A percentile compares a stretch with the other conserved stretches of the same genome.
phyloP scores from a whole-genome alignment of 2,113 vertebrate genomes.

The Ploceus nigricollis region DNA sequence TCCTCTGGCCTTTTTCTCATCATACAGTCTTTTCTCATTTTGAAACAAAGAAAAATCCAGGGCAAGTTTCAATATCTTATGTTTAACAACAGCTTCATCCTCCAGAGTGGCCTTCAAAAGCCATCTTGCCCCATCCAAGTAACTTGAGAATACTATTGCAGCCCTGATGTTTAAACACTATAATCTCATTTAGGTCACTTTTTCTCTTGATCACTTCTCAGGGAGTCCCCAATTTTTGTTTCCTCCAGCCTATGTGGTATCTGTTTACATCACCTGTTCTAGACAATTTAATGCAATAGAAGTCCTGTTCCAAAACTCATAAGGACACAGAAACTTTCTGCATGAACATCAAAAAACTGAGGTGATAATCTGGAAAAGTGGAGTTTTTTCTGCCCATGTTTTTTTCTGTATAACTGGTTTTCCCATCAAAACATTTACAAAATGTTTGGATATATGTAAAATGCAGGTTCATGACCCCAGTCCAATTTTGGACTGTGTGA shows the following conservation, averaged over 20 bases:
- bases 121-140: background rate
- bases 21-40: background rate
- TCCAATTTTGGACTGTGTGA: background rate
- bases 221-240: background rate
- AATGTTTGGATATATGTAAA: background rate
- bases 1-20: background rate
- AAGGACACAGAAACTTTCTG: background rate
- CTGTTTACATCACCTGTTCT: background rate
- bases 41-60: background rate
- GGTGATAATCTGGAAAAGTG: background rate
- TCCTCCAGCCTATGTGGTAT: background rate
- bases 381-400: accelerated
- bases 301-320: background rate
- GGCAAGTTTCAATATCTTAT: background rate
- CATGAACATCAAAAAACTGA: background rate
- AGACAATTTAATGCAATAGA: background rate
- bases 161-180: background rate
- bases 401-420: accelerated
- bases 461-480: accelerated
- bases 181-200: background rate
- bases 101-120: background rate
- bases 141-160: background rate
- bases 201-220: background rate
- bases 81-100: background rate
- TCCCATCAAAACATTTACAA: background rate